phyloP scores from a whole-genome alignment of 2,888 invertebrate genomes.

The Macroteleia sp. region DNA sequence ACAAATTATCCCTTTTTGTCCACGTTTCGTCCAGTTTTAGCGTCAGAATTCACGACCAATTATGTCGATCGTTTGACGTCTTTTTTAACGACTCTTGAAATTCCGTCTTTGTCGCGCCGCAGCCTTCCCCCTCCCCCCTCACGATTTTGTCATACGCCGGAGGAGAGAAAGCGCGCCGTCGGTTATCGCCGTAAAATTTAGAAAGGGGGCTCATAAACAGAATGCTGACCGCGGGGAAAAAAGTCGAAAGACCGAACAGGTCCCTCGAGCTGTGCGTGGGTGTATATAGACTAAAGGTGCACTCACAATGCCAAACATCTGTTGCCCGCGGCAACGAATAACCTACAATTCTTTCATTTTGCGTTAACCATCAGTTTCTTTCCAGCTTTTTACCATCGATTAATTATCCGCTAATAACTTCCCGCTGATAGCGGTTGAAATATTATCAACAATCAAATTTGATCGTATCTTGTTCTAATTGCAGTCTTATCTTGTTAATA shows the following conservation, averaged over 20 bases:
- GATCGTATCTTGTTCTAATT: too few species aligned
- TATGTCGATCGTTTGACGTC: slow-evolving; percentile 56
- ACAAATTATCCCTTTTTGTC: slow-evolving; percentile 54
- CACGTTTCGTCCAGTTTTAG: slow-evolving; percentile 26
- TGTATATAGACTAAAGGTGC: slow-evolving; percentile 68
- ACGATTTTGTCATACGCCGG: slow-evolving; percentile 48
- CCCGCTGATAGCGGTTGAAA: too few species aligned
- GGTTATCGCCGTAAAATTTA: slow-evolving; percentile 81
- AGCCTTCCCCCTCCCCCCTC: slow-evolving; percentile 1
- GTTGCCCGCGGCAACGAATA: background rate
- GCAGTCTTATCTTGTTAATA: slow-evolving; percentile 27
- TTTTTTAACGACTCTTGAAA: slow-evolving; percentile 54
- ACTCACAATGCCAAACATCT: slow-evolving; percentile 34
- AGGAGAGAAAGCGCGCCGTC: slow-evolving; percentile 58
- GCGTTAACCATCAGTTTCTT: background rate
- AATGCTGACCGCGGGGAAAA: slow-evolving; percentile 73
- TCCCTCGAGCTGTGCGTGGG: slow-evolving; percentile 73
- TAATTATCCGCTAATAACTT: too few species aligned
- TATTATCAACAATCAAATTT: too few species aligned
- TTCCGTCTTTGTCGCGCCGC: slow-evolving; percentile 26
- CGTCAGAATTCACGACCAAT: slow-evolving; percentile 49
- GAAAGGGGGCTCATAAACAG: slow-evolving; percentile 78
- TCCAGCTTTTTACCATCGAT: too few species aligned
- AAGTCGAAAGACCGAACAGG: slow-evolving; percentile 70
- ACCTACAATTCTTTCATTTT: background rate